Evolutionary conservation across 2,797 vertebrate species (phyloP).

Genomic region (Picus viridis): DNA sequence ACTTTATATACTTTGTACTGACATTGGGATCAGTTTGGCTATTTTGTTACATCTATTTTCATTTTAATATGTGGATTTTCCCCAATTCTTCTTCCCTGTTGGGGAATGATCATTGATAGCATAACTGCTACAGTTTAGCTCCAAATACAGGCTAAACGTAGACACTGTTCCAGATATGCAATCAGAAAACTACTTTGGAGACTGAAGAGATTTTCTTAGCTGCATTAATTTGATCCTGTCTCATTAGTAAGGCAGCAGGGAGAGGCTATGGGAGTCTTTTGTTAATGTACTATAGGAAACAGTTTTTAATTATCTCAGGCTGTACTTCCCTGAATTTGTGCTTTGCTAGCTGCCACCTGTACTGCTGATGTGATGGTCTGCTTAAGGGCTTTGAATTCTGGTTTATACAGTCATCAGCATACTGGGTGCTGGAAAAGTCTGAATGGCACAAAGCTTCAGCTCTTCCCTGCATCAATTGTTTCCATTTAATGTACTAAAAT

Average conservation of each 20-base stretch:
- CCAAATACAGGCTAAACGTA: too few species aligned
- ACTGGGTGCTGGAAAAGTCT: neutral
- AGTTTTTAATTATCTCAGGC: neutral
- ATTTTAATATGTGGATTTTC: too few species aligned
- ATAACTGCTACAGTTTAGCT: too few species aligned
- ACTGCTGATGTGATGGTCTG: neutral
- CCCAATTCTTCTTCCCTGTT: too few species aligned
- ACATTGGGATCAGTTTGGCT: too few species aligned
- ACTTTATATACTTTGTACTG: too few species aligned
- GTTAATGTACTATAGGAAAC: neutral
- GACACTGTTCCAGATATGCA: neutral
- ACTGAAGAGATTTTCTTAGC: neutral
- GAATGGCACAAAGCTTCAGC: neutral
- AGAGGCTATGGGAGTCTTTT: neutral
- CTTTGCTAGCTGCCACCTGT: neutral
- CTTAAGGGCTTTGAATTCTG: neutral
- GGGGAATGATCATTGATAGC: too few species aligned
- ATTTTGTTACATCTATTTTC: too few species aligned
- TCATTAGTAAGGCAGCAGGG: neutral
- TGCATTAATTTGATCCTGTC: neutral
- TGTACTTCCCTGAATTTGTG: neutral
- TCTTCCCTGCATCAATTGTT: neutral
- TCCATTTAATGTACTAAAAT: neutral
- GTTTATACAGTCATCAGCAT: neutral
- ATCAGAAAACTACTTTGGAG: neutral